A percentile compares a stretch with the other conserved stretches of the same genome.
phyloP scores from a whole-genome alignment of 2,113 vertebrate species.

The pig (Sus scrofa) region T2T-Sscrofa CM000822.6:56240001-56240500 shows the following conservation, averaged over 20 bases:
- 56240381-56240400: background rate
- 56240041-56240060: background rate
- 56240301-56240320: background rate
- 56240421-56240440: background rate
- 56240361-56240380: constrained; percentile 29
- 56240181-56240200: constrained; percentile 29
- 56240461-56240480: background rate
- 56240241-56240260: background rate
- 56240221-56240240: background rate
- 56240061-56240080: accelerated
- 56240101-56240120: background rate
- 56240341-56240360: background rate
- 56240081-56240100: background rate
- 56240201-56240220: background rate
- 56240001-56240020: background rate
- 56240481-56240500: background rate
- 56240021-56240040: background rate
- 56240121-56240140: background rate
- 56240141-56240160: background rate
- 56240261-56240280: background rate
- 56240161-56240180: background rate
- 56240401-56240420: background rate
- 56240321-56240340: background rate
- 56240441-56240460: background rate
- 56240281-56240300: background rate